phyloP scores from a whole-genome alignment of 2,113 vertebrate genomes.

The Ancistrus triradiatus region DNA sequence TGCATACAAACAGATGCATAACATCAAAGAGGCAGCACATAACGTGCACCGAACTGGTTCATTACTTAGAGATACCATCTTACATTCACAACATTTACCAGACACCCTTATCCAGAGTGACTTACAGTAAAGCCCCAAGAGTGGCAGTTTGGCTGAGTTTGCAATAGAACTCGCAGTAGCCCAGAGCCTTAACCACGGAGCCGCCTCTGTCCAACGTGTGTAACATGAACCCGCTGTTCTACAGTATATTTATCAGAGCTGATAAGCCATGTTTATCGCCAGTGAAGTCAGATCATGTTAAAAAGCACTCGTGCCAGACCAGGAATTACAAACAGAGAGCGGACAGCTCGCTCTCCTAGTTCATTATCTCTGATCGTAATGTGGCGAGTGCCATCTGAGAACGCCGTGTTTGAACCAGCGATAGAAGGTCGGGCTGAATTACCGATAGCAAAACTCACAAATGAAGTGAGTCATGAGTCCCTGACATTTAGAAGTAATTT shows the following conservation, averaged over 20 bases:
- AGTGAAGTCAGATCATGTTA: slow-evolving; percentile 1
- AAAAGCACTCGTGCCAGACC: neutral
- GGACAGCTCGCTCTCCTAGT: slow-evolving; percentile 22
- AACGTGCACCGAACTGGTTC: too few relatives aligned
- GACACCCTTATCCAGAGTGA: too few relatives aligned
- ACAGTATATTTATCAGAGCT: neutral
- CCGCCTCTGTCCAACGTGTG: too few relatives aligned
- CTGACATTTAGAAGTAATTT: too few relatives aligned
- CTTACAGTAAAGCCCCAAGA: too few relatives aligned
- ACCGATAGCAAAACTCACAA: neutral
- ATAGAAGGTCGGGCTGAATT: neutral
- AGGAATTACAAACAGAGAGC: slow-evolving; percentile 16
- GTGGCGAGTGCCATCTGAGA: neutral
- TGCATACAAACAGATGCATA: too few relatives aligned
- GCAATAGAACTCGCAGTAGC: too few relatives aligned
- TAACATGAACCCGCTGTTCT: neutral
- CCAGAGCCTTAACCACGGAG: too few relatives aligned
- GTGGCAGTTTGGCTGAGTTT: too few relatives aligned
- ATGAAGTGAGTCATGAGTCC: neutral
- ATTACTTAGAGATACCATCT: too few relatives aligned
- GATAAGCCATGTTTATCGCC: neutral
- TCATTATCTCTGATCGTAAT: slow-evolving; percentile 2
- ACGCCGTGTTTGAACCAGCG: neutral
- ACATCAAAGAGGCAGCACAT: too few relatives aligned
- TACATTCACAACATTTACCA: too few relatives aligned